Percentiles rank a stretch among this genome's conserved stretches.
These are phyloP conservation scores for Seira sanloemensis DNA, from an alignment of 2,888 invertebrate species.

Conservation along the genomic window DNA sequence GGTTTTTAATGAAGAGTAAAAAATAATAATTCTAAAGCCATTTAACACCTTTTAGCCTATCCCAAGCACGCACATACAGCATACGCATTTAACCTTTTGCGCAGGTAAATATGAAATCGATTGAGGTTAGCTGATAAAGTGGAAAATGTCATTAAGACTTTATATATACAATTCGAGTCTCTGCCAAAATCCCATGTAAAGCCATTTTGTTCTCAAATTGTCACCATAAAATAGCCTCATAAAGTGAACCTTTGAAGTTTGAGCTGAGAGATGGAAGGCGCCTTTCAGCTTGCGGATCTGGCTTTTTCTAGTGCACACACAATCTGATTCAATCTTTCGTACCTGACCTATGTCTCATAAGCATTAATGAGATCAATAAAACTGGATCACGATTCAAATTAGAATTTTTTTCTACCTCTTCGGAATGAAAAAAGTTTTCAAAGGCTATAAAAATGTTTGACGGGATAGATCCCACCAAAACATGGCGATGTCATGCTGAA, in stretches of 20 bases:
- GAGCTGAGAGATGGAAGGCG: not conserved
- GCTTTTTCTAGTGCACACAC: not conserved
- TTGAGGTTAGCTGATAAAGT: not conserved
- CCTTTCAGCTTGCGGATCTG: not conserved
- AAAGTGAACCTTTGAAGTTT: not conserved
- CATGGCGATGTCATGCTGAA: not conserved
- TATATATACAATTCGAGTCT: not conserved
- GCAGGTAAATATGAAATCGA: not conserved
- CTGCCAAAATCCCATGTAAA: conserved; percentile 5
- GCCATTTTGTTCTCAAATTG: not conserved
- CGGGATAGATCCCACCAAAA: not conserved
- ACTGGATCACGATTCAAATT: conserved; percentile 35
- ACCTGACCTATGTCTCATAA: not conserved
- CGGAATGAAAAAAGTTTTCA: not conserved
- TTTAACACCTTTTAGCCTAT: too few relatives aligned
- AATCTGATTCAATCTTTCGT: not conserved
- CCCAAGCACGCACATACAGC: too few relatives aligned
- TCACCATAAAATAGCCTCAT: conserved; percentile 26
- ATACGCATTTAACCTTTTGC: too few relatives aligned
- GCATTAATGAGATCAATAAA: conserved; percentile 21
- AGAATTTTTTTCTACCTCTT: not conserved
- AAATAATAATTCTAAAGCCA: not conserved
- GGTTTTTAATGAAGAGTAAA: not conserved
- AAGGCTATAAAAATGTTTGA: not conserved
- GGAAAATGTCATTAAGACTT: not conserved